phyloP scores from a whole-genome alignment of 2,797 vertebrate species.

The Caiman crocodilus region DNA sequence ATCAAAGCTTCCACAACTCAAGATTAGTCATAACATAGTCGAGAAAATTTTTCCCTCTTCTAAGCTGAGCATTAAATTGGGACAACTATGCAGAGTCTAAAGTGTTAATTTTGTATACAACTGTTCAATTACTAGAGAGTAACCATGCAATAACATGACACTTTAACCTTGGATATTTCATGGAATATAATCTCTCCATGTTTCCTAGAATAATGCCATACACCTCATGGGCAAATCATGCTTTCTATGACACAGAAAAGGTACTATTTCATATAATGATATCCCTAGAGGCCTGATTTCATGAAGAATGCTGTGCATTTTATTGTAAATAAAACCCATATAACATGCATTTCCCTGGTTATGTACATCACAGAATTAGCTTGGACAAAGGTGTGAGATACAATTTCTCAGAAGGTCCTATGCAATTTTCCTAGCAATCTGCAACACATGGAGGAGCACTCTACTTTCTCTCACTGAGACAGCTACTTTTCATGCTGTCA shows the following conservation, averaged over 20 bases:
- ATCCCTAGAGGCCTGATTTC: neutral
- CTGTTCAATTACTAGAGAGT: neutral
- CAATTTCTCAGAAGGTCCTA: constrained; percentile 7
- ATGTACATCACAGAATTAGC: neutral
- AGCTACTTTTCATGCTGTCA: neutral
- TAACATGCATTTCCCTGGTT: neutral
- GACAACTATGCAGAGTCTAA: neutral
- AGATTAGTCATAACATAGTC: neutral
- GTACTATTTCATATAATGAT: neutral
- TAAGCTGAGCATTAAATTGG: neutral
- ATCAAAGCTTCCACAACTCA: neutral
- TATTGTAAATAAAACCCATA: neutral
- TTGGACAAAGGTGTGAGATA: neutral
- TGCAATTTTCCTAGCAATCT: constrained; percentile 39
- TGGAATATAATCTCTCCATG: neutral
- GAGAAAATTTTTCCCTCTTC: neutral
- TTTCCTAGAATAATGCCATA: neutral
- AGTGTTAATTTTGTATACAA: neutral
- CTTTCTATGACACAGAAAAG: neutral
- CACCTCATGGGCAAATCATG: neutral
- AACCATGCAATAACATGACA: neutral
- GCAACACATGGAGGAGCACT: neutral
- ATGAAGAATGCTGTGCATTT: rapidly evolving
- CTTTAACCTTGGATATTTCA: constrained; percentile 24
- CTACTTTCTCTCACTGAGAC: constrained; percentile 14